Conservation (phyloP, 2,888 invertebrate species). For the Sminthurinus aureus region DNA sequence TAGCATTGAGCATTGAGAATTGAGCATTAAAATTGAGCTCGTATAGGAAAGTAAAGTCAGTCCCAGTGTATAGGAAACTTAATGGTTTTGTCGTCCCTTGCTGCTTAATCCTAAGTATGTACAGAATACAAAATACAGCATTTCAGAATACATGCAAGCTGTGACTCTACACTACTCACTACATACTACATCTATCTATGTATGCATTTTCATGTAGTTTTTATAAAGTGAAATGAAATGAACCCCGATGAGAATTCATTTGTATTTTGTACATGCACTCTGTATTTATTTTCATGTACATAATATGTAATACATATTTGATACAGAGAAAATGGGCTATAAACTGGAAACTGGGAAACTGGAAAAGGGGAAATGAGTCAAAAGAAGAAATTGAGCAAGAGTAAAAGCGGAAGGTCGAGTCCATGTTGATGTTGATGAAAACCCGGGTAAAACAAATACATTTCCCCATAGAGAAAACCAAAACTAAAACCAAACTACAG, state of each 20-base stretch:
- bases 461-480: background rate
- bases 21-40: too few species aligned
- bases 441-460: background rate
- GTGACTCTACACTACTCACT: too few species aligned
- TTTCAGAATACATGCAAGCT: background rate
- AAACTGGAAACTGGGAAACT: background rate
- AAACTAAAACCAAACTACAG: too few species aligned
- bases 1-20: too few species aligned
- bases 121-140: background rate
- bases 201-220: too few species aligned
- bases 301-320: background rate
- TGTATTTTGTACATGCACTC: background rate
- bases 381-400: background rate
- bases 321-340: background rate
- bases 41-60: too few species aligned
- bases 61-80: background rate
- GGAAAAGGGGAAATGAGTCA: background rate
- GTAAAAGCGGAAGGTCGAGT: conserved; percentile 7
- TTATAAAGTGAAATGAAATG: too few species aligned
- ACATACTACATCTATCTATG: too few species aligned
- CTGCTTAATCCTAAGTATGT: background rate
- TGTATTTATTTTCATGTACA: background rate
- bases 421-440: background rate
- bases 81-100: background rate
- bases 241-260: background rate